A percentile compares a stretch with the other conserved stretches of the same genome.
Conservation (phyloP, 2,113 vertebrate species). For the Coptodon rendalli region DNA sequence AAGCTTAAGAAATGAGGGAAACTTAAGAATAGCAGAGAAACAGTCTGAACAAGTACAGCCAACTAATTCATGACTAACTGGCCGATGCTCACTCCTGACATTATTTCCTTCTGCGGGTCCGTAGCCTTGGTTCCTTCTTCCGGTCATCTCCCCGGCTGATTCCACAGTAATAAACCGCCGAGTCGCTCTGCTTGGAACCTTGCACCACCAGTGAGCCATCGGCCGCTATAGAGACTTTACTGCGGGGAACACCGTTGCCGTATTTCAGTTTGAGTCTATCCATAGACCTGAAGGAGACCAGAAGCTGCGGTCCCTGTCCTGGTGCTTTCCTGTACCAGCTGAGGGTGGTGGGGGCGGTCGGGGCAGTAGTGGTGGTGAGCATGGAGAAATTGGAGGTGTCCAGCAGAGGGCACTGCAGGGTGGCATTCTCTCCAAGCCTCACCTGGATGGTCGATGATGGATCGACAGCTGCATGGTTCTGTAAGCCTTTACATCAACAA, state of each 20-base stretch:
- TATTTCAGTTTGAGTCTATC: neutral
- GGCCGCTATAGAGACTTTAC: neutral
- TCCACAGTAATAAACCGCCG: constrained; percentile 29
- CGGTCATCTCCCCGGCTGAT: neutral
- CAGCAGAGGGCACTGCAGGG: constrained; percentile 43
- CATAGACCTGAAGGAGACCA: neutral
- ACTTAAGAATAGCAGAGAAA: neutral
- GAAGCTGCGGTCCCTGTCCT: neutral
- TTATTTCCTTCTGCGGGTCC: neutral
- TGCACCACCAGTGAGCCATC: constrained; percentile 26
- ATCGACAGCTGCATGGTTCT: neutral
- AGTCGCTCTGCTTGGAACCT: neutral
- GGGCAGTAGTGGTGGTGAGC: neutral
- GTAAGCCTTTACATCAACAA: neutral
- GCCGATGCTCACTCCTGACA: neutral
- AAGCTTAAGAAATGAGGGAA: neutral
- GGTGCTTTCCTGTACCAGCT: constrained; percentile 43
- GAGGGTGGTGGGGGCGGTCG: neutral
- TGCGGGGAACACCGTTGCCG: neutral
- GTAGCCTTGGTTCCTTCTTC: neutral
- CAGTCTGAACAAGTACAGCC: neutral
- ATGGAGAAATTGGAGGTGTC: neutral
- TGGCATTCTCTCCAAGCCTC: neutral
- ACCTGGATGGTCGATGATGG: neutral
- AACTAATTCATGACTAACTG: neutral